These are phyloP conservation scores for Lanistes nyassanus DNA, from an alignment of 1,140 invertebrate genomes.

Conservation along the genomic window DNA sequence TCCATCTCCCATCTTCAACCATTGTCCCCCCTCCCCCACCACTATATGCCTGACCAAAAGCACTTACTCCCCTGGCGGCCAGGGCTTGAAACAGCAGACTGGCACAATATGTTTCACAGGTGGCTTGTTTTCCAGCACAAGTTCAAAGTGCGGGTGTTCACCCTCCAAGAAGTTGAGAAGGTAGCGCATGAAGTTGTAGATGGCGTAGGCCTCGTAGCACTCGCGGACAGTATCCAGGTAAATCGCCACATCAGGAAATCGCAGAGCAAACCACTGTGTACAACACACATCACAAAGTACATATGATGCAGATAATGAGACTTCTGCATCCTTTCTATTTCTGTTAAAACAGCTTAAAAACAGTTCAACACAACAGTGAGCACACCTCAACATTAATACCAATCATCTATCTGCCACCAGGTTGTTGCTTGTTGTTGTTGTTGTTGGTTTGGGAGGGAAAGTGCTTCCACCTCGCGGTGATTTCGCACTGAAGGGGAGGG, in stretches of 20 bases:
- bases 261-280: conserved; percentile 74
- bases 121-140: conserved; percentile 82
- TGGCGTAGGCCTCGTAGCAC: conserved; percentile 95
- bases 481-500: too few species aligned
- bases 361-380: not conserved
- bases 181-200: conserved; percentile 98
- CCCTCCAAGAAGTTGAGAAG: conserved; percentile 86
- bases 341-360: not conserved
- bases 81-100: conserved; percentile 75
- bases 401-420: not conserved
- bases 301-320: not conserved
- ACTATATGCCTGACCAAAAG: too few species aligned
- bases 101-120: conserved; percentile 70
- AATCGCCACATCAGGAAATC: conserved; percentile 83
- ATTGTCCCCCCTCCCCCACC: too few species aligned
- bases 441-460: not conserved
- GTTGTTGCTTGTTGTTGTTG: too few species aligned
- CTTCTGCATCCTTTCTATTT: not conserved
- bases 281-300: conserved; percentile 22
- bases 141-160: conserved; percentile 79
- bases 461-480: not conserved
- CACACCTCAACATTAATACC: not conserved
- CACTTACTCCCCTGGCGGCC: conserved; percentile 84
- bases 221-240: conserved; percentile 92
- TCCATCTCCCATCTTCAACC: too few species aligned